Evolutionary conservation across 2,113 vertebrate species (phyloP), one percentile per base, ranked within the genome.

Genomic region (Sceloporus undulatus): DNA sequence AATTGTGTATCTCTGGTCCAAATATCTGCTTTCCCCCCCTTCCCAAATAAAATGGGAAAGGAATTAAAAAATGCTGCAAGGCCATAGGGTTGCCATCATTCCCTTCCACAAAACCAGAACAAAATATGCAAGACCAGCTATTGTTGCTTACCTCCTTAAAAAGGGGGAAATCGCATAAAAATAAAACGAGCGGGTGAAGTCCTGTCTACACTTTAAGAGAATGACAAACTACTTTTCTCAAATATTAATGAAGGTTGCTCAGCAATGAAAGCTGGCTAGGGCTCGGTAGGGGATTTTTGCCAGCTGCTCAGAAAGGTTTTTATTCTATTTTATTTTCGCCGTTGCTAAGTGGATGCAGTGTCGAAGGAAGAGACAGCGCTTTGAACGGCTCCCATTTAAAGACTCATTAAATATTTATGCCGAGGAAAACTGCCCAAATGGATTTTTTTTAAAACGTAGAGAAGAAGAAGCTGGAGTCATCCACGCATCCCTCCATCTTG

Each of bases 221-320:
- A 78, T 70, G 62, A 38, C 85, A 70, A 27, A 62, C 27, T 52
- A 8, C 76, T 79, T 11, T 82, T 54, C 8, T 38, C 27, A 82
- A 90, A 89, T 29, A 25, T 48, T 91, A 70, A 62, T 1, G 79
- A 79, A 83, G 77, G 19, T 42, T 90, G 90, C 77, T 59, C 2
- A 25, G 1, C 88, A 81, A 86, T 91, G 86, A 88, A 92, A 91
- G 1, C 78, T 78, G 56, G 88, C 62, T 74, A 59, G 71, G 84
- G 4, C 89, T 73, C 86, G 75, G 85, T 87, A n/a, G 0, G 5
- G 40, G 0, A 87, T 78, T 42, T 48, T 70, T 77, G 89, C 88
- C 77, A 77, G 54, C 88, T 87, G 85, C 76, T 90, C 27, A 9
- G 8, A 29, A 29, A 29, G 68, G 23, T 70, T 70, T 42, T 81